A percentile compares a stretch with the other conserved stretches of the same genome.
These are phyloP conservation scores for Cranoglanis bouderius DNA, from an alignment of 2,113 vertebrate genomes.

Conservation along the genomic window DNA sequence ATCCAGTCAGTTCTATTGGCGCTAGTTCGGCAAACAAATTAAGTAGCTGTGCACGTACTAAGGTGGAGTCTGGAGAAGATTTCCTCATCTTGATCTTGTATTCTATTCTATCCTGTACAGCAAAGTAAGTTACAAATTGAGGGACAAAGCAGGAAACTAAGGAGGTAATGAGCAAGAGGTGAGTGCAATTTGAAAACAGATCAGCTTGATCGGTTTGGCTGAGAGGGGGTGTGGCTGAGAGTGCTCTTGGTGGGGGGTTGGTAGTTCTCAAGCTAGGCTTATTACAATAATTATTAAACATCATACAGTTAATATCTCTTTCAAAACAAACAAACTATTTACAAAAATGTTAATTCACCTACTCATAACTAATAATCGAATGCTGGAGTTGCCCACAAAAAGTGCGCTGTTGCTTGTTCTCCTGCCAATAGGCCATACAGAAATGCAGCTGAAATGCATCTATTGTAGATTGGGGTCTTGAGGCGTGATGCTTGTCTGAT, in stretches of 20 bases:
- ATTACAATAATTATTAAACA: not conserved
- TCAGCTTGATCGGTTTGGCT: too few species aligned
- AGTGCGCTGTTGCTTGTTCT: not conserved
- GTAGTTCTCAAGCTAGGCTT: not conserved
- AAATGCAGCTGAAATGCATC: not conserved
- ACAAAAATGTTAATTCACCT: not conserved
- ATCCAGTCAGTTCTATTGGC: too few species aligned
- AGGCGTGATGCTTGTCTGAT: not conserved
- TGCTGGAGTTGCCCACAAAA: not conserved
- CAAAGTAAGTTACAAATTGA: not conserved
- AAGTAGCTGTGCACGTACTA: too few species aligned
- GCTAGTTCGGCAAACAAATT: too few species aligned
- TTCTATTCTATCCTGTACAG: not conserved
- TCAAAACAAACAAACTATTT: not conserved
- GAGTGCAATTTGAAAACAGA: too few species aligned
- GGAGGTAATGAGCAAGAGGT: too few species aligned
- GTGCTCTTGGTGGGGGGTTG: too few species aligned
- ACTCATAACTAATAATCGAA: not conserved
- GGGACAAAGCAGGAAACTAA: not conserved
- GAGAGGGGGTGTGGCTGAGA: not conserved
- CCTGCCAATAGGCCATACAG: not conserved
- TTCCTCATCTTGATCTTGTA: not conserved
- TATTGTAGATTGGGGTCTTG: not conserved
- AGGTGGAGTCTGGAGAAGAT: not conserved
- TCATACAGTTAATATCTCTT: not conserved